Conservation (phyloP, 2,113 vertebrate genomes). For the Zapornia atra region DNA sequence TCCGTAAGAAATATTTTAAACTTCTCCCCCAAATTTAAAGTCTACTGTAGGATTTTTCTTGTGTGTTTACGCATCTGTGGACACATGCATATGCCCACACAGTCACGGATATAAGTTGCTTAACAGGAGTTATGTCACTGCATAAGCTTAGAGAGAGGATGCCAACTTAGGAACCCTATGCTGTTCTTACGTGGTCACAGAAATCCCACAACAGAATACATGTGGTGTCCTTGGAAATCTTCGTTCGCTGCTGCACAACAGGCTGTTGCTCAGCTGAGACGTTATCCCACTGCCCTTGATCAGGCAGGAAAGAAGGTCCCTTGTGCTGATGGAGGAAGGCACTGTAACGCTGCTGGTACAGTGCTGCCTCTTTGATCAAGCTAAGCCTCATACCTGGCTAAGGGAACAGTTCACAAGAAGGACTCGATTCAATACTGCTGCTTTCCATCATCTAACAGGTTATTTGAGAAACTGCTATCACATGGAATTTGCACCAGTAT, state of each 20-base stretch:
- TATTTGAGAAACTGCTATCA: not conserved
- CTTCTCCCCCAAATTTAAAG: not conserved
- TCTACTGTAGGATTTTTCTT: not conserved
- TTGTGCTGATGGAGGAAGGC: not conserved
- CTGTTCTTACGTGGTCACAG: not conserved
- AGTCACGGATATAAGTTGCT: not conserved
- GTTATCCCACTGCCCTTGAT: not conserved
- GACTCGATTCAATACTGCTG: not conserved
- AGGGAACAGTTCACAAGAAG: not conserved
- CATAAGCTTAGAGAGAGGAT: not conserved
- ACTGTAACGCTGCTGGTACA: accelerated
- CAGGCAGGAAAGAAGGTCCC: not conserved
- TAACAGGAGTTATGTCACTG: not conserved
- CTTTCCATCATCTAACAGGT: not conserved
- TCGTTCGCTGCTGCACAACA: not conserved
- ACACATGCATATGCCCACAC: not conserved
- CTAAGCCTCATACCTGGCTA: not conserved
- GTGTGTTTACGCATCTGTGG: not conserved
- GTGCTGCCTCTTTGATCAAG: not conserved
- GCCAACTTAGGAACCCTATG: not conserved
- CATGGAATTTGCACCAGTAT: not conserved
- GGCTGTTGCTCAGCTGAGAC: not conserved
- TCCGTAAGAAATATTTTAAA: not conserved
- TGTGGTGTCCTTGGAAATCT: not conserved
- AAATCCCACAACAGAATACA: not conserved